Evolutionary conservation across 2,888 invertebrate genomes (phyloP).

Genomic region (Synanthedon formicaeformis): DNA sequence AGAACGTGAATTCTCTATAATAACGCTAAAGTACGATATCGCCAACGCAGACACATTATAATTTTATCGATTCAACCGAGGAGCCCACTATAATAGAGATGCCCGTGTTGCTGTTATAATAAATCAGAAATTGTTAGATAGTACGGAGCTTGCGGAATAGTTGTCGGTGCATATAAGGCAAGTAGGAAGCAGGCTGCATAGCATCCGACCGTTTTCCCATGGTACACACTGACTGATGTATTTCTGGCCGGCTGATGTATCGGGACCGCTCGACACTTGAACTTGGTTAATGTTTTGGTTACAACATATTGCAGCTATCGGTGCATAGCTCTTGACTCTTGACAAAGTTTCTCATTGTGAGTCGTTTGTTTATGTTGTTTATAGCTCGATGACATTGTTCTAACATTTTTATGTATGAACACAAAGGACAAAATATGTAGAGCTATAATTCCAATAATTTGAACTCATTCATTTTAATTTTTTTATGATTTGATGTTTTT

Average conservation of each 20-base stretch:
- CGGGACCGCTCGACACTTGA: constrained; percentile 48
- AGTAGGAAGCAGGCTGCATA: constrained; percentile 42
- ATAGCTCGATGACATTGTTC: too few species aligned
- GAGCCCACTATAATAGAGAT: constrained; percentile 9
- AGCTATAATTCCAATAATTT: too few species aligned
- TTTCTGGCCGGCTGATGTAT: constrained; percentile 43
- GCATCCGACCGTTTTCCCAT: constrained; percentile 51
- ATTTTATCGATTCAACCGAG: constrained; percentile 13
- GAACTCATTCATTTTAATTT: too few species aligned
- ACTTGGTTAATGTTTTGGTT: constrained; percentile 33
- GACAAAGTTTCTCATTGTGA: neutral
- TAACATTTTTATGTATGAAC: too few species aligned
- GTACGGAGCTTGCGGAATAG: constrained; percentile 20
- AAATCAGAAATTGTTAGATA: constrained; percentile 12
- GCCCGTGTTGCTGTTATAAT: constrained; percentile 12
- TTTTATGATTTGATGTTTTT: too few species aligned
- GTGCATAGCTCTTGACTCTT: constrained; percentile 15
- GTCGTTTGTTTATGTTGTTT: too few species aligned
- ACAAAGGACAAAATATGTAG: too few species aligned
- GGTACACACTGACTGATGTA: constrained; percentile 47
- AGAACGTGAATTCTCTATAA: constrained; percentile 11
- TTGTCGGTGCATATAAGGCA: constrained; percentile 48
- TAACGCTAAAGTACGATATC: constrained; percentile 12
- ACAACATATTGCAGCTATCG: constrained; percentile 20
- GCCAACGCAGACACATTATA: constrained; percentile 16